Evolutionary conservation across 1,140 invertebrate species (phyloP), one percentile per base, ranked within the genome.

Genomic region (Elymnias hypermnestra): DNA sequence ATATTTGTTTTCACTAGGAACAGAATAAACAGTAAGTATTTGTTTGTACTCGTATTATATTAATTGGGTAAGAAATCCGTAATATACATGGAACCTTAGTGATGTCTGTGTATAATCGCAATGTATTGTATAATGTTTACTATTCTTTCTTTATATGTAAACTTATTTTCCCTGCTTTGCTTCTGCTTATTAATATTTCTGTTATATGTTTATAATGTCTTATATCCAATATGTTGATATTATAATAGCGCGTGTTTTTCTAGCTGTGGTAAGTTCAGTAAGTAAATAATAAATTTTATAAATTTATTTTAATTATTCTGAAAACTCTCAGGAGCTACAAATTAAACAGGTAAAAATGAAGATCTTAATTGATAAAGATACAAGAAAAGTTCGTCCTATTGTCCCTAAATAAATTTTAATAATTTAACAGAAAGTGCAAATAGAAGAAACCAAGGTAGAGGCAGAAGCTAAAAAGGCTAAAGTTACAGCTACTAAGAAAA

Each of bases 381-480:
- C n/a, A n/a, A n/a, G n/a, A n/a, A n/a, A n/a, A n/a, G n/a, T n/a
- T n/a, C n/a, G n/a, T n/a, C n/a, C n/a, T n/a, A n/a, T n/a, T n/a
- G n/a, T n/a, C n/a, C n/a, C n/a, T n/a, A n/a, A n/a, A n/a, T n/a
- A n/a, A n/a, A n/a, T n/a, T n/a, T n/a, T n/a, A n/a, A n/a, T n/a
- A 3, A 36, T 26, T 29, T 82, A 79, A 58, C 77, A 85, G 82
- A 86, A 86, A 81, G 69, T 76, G 22, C 77, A 70, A 38, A 37
- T 75, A 5, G 78, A 86, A 58, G 66, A 83, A 73, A 72, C 83
- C 49, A 70, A 70, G 21, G 65, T 83, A 3, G 70, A 81, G 50
- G 71, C 70, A 65, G 73, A 81, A 67, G 76, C 56, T 1, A 83
- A 85, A 45, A 85, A 85, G 25, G 79, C 78, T 12, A 85, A 85